Base-by-base conservation (phyloP, 2,113 vertebrate genomes). In the Chamaetylas fuelleborni region DNA sequence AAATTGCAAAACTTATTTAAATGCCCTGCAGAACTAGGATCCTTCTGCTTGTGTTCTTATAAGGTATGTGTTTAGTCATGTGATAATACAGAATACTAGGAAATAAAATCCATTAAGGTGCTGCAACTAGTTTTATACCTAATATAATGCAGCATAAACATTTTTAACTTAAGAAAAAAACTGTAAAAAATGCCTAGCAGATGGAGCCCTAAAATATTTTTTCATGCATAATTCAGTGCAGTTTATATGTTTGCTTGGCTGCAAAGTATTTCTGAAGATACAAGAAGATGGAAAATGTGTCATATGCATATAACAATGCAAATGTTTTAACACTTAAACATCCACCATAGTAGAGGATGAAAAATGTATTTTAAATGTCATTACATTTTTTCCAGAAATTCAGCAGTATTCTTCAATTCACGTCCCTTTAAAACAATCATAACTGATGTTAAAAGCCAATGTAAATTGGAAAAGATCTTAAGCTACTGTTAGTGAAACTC, bases 371-470 rank as follows among this genome's bases (percentile, higher is more conserved):
- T 70, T 65, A 76, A 91, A 58, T n/a, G 25, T 19, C 51, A 81
- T 47, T 4, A 36, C 42, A 31, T 50, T 80, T 86, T 61, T 86
- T 42, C 26, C 25, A 51, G 45, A 51, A n/a, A 4, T 57, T 74
- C 31, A 83, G 34, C 23, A 65, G 64, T 40, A 38, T 71, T 67
- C 43, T 62, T 92, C 2, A 1, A 70, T 61, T 65, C 5, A 24
- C 67, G 19, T 80, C 69, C 81, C 73, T 94, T 87, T 36, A 76
- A 86, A 38, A 69, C 8, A 76, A 50, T 84, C 66, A 85, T 79
- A 97, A 93, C n/a, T 92, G 45, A 89, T 89, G 26, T 62, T 88
- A 93, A 87, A 42, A 87, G 61, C 86, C 96, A 86, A 91, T 43
- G 31, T 74, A 82, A 81, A 91, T 48, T 67, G 61, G 47, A 87